phyloP scores from a whole-genome alignment of 2,888 invertebrate genomes.

The Aphodius sticticus region DNA sequence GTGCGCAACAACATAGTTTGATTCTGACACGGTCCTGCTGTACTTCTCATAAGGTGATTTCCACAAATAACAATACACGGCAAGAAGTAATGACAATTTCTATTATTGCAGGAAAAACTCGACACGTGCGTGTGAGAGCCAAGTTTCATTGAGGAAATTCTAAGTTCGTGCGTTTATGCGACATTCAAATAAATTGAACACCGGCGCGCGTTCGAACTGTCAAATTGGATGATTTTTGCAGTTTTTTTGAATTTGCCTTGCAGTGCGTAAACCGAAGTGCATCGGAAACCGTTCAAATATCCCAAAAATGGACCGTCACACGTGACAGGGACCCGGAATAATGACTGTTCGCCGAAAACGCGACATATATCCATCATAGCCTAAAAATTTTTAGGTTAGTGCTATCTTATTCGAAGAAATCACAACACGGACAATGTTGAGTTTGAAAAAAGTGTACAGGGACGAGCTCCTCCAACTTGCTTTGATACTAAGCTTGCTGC shows the following conservation, averaged over 20 bases:
- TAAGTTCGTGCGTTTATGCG: neutral
- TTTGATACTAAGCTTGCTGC: slow-evolving; percentile 79
- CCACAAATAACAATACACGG: slow-evolving; percentile 16
- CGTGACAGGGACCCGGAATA: neutral
- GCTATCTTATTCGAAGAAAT: slow-evolving; percentile 24
- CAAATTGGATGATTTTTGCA: slow-evolving; percentile 34
- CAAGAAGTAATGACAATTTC: slow-evolving; percentile 14
- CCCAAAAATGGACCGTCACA: neutral
- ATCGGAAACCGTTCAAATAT: neutral
- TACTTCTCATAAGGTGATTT: slow-evolving; percentile 19
- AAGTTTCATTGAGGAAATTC: neutral
- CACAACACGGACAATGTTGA: slow-evolving; percentile 67
- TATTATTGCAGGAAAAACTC: slow-evolving; percentile 7
- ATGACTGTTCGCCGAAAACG: neutral
- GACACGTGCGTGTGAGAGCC: neutral
- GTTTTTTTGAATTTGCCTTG: slow-evolving; percentile 8
- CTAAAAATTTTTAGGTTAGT: slow-evolving; percentile 34
- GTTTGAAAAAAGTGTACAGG: slow-evolving; percentile 81
- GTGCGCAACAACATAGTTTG: slow-evolving; percentile 35
- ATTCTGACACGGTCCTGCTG: slow-evolving; percentile 28
- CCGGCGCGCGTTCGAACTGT: slow-evolving; percentile 33
- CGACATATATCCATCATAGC: neutral
- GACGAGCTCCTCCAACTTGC: slow-evolving; percentile 85
- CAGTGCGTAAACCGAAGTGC: neutral
- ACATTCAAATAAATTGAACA: slow-evolving; percentile 4